phyloP scores from a whole-genome alignment of 2,888 invertebrate species.

The Arctia plantaginis region DNA sequence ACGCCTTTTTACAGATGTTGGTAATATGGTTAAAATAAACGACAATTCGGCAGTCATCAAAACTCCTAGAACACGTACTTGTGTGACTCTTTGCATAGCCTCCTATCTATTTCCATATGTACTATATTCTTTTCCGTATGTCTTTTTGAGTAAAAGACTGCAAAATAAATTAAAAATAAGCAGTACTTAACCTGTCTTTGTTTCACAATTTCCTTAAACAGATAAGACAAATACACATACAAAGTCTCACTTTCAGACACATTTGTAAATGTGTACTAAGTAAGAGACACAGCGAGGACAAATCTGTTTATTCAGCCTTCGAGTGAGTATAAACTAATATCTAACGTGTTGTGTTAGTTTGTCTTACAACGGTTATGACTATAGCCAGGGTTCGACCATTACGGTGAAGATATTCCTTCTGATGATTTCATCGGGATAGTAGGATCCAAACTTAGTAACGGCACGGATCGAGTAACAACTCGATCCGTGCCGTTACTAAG shows the following conservation, averaged over 20 bases:
- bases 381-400: slow-evolving; percentile 29
- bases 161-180: no score
- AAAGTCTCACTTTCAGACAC: not conserved
- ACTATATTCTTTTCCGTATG: no score
- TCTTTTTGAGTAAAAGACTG: no score
- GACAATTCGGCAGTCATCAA: no score
- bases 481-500: no score
- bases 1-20: no score
- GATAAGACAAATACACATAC: not conserved
- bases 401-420: slow-evolving; percentile 47
- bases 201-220: not conserved
- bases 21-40: no score
- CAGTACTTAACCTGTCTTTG: not conserved
- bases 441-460: slow-evolving; percentile 55
- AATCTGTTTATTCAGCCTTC: not conserved
- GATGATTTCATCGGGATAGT: slow-evolving; percentile 53
- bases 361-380: slow-evolving; percentile 43
- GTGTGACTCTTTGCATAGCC: no score
- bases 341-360: slow-evolving; percentile 31
- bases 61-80: no score
- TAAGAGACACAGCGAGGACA: not conserved
- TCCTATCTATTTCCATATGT: no score
- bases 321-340: not conserved
- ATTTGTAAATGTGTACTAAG: not conserved
- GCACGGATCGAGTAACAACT: slow-evolving; percentile 46